Evolutionary conservation across 2,888 invertebrate species (phyloP), one percentile per base, ranked within the genome.

Genomic region (Podabrus alpinus): DNA sequence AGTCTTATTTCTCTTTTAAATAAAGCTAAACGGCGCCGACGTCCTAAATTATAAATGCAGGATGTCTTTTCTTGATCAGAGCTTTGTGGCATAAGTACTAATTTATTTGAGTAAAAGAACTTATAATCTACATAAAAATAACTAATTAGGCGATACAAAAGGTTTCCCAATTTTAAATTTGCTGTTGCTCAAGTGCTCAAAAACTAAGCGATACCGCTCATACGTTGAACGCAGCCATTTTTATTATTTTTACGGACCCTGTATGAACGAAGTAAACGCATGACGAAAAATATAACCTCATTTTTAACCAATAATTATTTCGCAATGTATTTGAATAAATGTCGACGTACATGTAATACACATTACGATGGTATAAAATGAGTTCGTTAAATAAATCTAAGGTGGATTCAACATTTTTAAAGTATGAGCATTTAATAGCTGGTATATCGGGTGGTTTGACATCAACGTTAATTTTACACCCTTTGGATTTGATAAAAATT

Each of bases 401-500:
- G 15, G 15, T 5, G 25, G 62, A 78, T 59, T 59, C 77, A 5
- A 75, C 74, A 24, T 79, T 92, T 81, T 87, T 97, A 70, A 94
- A 94, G 85, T 96, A 95, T 88, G 98, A 99, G 88, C 97, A 99
- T 90, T 90, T 99, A 86, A 90, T 97, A 81, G 99, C 98, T 84
- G 99, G 99, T 71, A 91, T 98, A 82, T 94, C 95, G 79, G 99
- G 99, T 81, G 99, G 99, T 78, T 95, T 97, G 15, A 93, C 95
- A 19, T 97, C 99, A 59, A 99, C 99, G 9, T 88, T 98, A 71
- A 92, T 96, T 83, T 89, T 99, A 80, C 98, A 98, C 89, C 99
- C 99, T 59, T 89, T 99, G 86, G 99, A 99, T 90, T 92, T 99
- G 82, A 94, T 99, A 80, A 99, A 99, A 92, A 96, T 99, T 82